Evolutionary conservation across 2,888 invertebrate genomes (phyloP), one percentile per base, ranked within the genome.

Genomic region (Catocala sponsa): DNA sequence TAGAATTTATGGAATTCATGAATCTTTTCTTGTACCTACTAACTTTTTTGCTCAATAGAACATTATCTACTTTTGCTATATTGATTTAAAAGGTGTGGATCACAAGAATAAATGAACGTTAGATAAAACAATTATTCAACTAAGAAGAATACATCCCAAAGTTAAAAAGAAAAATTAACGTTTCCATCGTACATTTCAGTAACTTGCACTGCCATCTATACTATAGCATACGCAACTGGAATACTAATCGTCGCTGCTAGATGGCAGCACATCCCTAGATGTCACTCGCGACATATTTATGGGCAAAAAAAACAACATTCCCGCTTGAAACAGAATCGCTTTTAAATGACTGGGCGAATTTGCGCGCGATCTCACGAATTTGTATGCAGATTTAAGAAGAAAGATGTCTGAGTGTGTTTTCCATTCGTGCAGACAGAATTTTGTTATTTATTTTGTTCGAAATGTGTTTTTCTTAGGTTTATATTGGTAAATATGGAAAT

Each of bases 321-420:
- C 84, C 86, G 76, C 87, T 85, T 84, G 85, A 89, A 91, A 90
- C 88, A 86, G 87, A 91, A 91, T 90, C 90, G 90, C 81, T 91
- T 91, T 91, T 91, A 92, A 92, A 92, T 93, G 92, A 92, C 91
- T 90, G 82, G 84, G 89, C 88, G 91, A 92, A 91, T 93, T 91
- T 91, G 90, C 83, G 84, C 86, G 89, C 87, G 90, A 91, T 90
- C 88, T 91, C 89, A 87, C 91, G 90, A 91, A 91, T 91, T 90
- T 91, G 90, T 91, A 91, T 91, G 89, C 87, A 91, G 91, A 91
- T 91, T 91, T 89, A 91, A 86, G 88, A 83, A 90, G 90, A 89
- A 87, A 89, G 89, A 89, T 86, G 88, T 89, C 86, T 88, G 84
- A 88, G 86, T 87, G 85, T 89, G 87, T 90, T 90, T 89, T 87